Evolutionary conservation across 2,113 vertebrate species (phyloP).

Genomic region (Scomber colias): DNA sequence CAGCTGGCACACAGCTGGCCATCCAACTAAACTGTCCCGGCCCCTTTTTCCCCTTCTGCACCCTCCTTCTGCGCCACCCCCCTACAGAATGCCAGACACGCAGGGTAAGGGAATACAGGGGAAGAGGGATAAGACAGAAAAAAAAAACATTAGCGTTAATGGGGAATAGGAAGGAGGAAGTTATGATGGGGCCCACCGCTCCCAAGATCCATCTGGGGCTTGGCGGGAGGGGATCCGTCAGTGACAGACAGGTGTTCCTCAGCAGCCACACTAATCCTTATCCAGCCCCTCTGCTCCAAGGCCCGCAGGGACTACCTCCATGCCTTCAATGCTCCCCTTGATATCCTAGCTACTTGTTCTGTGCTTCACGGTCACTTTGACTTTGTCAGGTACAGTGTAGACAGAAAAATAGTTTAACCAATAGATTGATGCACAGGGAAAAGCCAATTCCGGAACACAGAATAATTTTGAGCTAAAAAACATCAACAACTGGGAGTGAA

Average conservation of each 20-base stretch:
- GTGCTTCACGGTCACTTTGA: constrained; percentile 13
- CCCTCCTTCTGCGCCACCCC: constrained; percentile 35
- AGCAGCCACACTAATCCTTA: constrained; percentile 62
- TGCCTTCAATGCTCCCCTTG: constrained; percentile 56
- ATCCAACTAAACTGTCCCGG: constrained; percentile 52
- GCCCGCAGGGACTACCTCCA: constrained; percentile 60
- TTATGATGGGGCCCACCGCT: constrained; percentile 66
- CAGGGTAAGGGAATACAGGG: constrained; percentile 80
- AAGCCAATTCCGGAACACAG: too few relatives aligned
- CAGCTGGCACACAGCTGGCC: constrained; percentile 84
- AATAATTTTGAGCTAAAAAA: background rate
- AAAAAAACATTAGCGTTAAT: constrained; percentile 80
- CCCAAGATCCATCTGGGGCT: constrained; percentile 70
- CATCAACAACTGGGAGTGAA: background rate
- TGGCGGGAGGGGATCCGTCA: constrained; percentile 74
- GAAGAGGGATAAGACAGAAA: constrained; percentile 65
- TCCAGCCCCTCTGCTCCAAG: constrained; percentile 63
- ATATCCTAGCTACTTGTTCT: constrained; percentile 52
- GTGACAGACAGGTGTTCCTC: constrained; percentile 84
- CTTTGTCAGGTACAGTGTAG: background rate
- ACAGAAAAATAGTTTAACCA: background rate
- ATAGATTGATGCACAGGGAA: background rate
- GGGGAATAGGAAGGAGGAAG: constrained; percentile 69
- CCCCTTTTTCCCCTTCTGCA: constrained; percentile 26
- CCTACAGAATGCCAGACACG: constrained; percentile 82